These are phyloP conservation scores for Intellagama lesueurii DNA, from an alignment of 2,797 vertebrate species.

Conservation along the genomic window DNA sequence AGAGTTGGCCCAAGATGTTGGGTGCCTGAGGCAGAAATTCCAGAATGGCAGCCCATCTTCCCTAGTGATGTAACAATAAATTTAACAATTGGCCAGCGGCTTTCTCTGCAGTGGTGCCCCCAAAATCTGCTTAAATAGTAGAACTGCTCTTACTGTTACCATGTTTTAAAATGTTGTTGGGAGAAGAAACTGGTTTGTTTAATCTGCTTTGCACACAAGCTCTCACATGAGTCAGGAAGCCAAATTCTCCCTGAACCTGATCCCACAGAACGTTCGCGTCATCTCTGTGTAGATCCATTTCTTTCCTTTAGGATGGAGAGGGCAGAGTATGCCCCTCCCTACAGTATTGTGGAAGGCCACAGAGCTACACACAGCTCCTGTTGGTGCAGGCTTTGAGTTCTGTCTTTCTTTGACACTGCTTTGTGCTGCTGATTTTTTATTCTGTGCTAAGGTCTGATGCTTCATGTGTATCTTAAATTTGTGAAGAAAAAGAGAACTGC, in stretches of 20 bases:
- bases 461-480: neutral
- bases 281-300: neutral
- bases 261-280: neutral
- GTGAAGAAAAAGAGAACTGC: too few relatives aligned
- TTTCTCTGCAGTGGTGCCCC: neutral
- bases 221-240: neutral
- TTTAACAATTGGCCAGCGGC: neutral
- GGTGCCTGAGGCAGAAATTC: neutral
- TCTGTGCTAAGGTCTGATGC: neutral
- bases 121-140: neutral
- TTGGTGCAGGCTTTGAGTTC: neutral
- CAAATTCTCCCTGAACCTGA: neutral
- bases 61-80: neutral
- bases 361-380: too few relatives aligned
- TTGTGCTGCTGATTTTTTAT: neutral
- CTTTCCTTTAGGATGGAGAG: neutral
- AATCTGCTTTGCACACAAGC: neutral
- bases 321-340: too few relatives aligned
- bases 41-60: neutral
- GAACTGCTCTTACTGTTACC: neutral
- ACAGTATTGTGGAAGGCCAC: neutral
- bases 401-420: neutral
- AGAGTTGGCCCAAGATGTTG: neutral
- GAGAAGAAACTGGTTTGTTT: neutral
- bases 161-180: neutral